Evolutionary conservation across 2,888 invertebrate species (phyloP), one percentile per base, ranked within the genome.

Genomic region (Eristalinus sepulchralis): DNA sequence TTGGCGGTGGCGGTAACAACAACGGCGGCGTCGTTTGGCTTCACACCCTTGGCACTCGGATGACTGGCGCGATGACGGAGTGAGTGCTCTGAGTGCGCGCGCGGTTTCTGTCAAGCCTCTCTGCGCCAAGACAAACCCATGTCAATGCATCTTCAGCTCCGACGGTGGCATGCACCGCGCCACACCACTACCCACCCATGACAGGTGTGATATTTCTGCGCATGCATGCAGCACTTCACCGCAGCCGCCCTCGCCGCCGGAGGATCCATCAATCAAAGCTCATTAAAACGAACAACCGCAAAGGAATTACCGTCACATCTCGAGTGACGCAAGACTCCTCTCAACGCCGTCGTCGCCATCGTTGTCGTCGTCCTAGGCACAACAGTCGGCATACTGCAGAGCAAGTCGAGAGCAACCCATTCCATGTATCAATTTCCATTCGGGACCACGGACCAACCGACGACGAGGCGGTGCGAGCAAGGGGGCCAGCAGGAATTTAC

Each of bases 191-290:
- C 82, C 86, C 86, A 86, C 86, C 86, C 83, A 78, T 79, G 83
- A 86, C 86, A 86, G 86, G 86, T 86, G 86, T 86, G 86, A 86
- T 86, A 75, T 83, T 86, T 86, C 78, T 83, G 81, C 47, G 47
- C 47, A 17, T 17, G 17, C 47, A 5, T 13, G 13, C 81, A 63
- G 22, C 67, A 34, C 10, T 6, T 63, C 22, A 13, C 47, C 31
- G 13, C 67, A 33, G 66, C 20, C 57, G 60, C 72, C 68, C 47
- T 20, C 76, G 71, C 27, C 53, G 53, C 77, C 70, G 22, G 57
- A 57, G 57, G 86, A 86, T 83, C 86, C 86, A 86, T 86, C 86
- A 86, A 86, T 86, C 86, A 86, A 86, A 86, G 86, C 86, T 86
- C 83, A 86, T 86, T 86, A 86, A 86, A 86, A 86, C 60, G 83